phyloP scores from a whole-genome alignment of 2,888 invertebrate genomes.

The Zaprionus obscuricornis region DNA sequence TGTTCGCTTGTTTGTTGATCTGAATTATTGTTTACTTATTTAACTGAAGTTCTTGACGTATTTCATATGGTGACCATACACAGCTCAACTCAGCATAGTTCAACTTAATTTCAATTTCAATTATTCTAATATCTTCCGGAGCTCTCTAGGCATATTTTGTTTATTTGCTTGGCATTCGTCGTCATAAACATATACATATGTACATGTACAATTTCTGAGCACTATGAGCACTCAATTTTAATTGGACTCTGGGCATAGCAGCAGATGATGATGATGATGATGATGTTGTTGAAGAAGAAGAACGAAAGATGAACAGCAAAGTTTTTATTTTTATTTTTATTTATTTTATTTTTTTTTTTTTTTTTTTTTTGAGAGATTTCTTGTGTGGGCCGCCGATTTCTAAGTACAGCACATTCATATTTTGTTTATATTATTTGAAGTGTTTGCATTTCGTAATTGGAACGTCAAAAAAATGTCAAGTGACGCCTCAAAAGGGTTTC shows the following conservation, averaged over 20 bases:
- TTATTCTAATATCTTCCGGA: conserved; percentile 61
- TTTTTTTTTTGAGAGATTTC: too few species aligned
- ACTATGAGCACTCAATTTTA: conserved; percentile 43
- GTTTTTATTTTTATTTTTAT: conserved; percentile 34
- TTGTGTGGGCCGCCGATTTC: conserved; percentile 52
- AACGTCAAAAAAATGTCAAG: conserved; percentile 72
- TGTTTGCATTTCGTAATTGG: conserved; percentile 76
- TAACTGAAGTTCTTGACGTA: conserved; percentile 16
- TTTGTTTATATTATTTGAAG: conserved; percentile 67
- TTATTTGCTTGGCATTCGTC: conserved; percentile 51
- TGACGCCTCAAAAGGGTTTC: conserved; percentile 48
- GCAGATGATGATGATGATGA: conserved; percentile 20
- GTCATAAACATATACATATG: conserved; percentile 23
- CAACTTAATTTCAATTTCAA: conserved; percentile 31
- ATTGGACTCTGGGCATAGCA: conserved; percentile 36
- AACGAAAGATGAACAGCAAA: conserved; percentile 1
- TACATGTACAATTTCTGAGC: conserved; percentile 36
- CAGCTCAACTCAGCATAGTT: too few species aligned
- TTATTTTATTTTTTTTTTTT: neutral
- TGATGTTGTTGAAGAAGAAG: neutral
- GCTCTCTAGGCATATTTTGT: conserved; percentile 47
- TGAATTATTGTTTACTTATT: conserved; percentile 37
- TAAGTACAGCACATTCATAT: conserved; percentile 50
- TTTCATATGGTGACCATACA: conserved; percentile 10
- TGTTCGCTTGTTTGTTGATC: conserved; percentile 27